Conservation (phyloP, 2,797 vertebrate genomes). For the Eleutherodactylus coqui region DNA sequence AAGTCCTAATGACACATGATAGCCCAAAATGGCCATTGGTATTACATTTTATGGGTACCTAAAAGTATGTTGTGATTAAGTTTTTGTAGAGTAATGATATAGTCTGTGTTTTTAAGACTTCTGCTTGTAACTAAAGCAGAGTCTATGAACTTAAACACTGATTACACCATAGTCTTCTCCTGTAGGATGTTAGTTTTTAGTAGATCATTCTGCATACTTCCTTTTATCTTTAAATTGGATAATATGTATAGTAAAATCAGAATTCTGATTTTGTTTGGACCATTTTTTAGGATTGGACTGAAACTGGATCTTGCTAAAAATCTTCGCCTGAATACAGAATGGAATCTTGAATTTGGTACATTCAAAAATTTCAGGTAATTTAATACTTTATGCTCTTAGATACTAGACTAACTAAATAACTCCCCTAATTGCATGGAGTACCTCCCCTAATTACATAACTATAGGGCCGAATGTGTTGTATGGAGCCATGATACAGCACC, state of each 20-base stretch:
- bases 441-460: background rate
- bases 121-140: too few relatives aligned
- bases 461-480: background rate
- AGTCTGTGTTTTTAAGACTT: too few relatives aligned
- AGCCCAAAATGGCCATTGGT: background rate
- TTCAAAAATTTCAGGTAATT: conserved; percentile 29
- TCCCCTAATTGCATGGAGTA: background rate
- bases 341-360: conserved; percentile 29
- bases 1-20: too few relatives aligned
- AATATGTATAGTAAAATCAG: conserved; percentile 13
- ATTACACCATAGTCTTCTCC: background rate
- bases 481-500: background rate
- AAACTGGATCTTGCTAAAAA: conserved; percentile 21
- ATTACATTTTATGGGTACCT: background rate
- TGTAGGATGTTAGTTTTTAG: background rate
- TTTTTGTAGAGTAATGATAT: too few relatives aligned
- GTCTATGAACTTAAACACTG: background rate
- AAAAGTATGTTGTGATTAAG: background rate
- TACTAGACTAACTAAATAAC: background rate
- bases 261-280: conserved; percentile 30
- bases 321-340: conserved; percentile 27
- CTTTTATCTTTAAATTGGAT: background rate
- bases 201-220: background rate
- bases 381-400: background rate
- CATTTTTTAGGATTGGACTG: conserved; percentile 32